Base-by-base conservation (phyloP, 2,888 invertebrate species). In the Actias luna region DNA sequence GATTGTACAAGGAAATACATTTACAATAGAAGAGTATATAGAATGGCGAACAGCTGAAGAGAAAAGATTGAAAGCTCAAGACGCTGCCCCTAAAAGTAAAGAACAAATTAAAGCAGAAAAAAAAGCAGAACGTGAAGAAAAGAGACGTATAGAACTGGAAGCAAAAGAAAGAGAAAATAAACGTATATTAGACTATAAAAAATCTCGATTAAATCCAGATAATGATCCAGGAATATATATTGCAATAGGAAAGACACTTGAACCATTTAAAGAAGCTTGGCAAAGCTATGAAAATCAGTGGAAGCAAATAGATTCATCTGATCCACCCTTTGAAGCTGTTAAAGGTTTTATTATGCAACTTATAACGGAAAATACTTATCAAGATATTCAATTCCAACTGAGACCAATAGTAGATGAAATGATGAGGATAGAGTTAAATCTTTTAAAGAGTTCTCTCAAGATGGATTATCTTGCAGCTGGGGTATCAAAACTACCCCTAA, bases 381-480 rank as follows among this genome's bases (percentile, higher is more conserved):
- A 93, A 64, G 94, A 95, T 67, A 90, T 95, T 61, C 95, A 96
- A 63, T 72, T 94, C 33, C 93, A 96, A 76, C 87, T 96, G 36
- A 89, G 96, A n/a, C 85, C 93, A 42, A 89, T 94, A 58, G 96
- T 96, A 0, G 97, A 97, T 76, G 94, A 95, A 71, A 75, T 94
- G 70, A 95, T 95, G 95, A 89, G 92, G 72, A 62, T 93, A 31
- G 95, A 95, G 72, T 77, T 95, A 58, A 86, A 86, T 5, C 68
- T 89, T 61, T 79, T 95, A 27, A 92, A 93, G 84, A 93, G 77
- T 71, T 94, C 93, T 63, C 84, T 93, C 74, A 94, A 84, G 70
- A 74, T 67, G 0, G 94, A 94, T 70, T 85, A 81, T 39, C 63
- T 60, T 8, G 69, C 62, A 4, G 76, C 77, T 42, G 77, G 74